Conservation (phyloP, 2,888 invertebrate species). For the Monoplex corrugatus region DNA sequence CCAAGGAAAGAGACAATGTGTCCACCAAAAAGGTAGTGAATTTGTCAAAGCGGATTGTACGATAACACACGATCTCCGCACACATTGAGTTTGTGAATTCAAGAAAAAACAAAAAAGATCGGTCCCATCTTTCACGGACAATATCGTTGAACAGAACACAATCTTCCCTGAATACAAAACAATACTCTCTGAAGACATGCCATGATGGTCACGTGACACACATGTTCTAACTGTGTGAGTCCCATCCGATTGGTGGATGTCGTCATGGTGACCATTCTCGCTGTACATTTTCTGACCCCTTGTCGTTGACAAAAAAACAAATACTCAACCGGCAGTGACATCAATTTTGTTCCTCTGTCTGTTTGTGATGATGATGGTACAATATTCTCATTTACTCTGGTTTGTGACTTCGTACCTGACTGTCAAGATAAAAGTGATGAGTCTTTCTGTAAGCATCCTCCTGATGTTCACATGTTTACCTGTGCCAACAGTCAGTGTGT, state of each 20-base stretch:
- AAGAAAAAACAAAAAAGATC: neutral
- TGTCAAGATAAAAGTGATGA: neutral
- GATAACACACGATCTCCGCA: no score
- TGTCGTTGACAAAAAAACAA: neutral
- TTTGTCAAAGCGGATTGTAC: neutral
- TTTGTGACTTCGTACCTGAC: neutral
- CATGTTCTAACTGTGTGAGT: neutral
- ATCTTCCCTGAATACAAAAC: neutral
- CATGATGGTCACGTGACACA: neutral
- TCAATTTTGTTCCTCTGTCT: neutral
- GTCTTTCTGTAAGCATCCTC: neutral
- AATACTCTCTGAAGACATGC: neutral
- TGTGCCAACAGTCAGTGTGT: neutral
- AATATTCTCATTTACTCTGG: constrained; percentile 8
- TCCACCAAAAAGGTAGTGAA: neutral
- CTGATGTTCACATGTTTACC: neutral
- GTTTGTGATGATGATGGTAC: neutral
- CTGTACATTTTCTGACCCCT: neutral
- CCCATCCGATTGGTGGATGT: neutral
- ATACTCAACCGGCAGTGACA: neutral
- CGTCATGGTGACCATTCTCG: neutral
- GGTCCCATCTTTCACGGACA: neutral
- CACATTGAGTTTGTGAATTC: neutral
- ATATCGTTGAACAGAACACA: neutral
- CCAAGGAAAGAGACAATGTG: neutral